Conservation (phyloP, 2,797 vertebrate genomes). For the Ambastaia sidthimunki region DNA sequence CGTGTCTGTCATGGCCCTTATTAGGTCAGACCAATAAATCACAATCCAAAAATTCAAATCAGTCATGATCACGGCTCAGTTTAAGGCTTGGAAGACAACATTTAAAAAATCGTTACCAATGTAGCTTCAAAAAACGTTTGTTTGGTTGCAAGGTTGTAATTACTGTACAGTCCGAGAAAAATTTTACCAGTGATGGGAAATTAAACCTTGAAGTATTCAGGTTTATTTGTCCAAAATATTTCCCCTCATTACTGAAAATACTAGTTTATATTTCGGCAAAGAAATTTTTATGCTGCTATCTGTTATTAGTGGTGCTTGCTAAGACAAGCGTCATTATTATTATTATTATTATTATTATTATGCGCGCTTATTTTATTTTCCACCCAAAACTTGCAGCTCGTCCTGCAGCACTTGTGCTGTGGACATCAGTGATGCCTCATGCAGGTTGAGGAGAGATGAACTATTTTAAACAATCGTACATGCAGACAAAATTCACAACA, state of each 20-base stretch:
- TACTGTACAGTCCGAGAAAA: background rate
- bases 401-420: background rate
- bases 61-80: background rate
- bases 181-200: background rate
- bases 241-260: constrained; percentile 6
- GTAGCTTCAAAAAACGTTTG: background rate
- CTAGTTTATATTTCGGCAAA: background rate
- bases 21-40: constrained; percentile 1
- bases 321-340: background rate
- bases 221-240: constrained; percentile 4
- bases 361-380: background rate
- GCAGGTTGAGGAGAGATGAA: background rate
- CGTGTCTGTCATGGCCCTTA: background rate
- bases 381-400: background rate
- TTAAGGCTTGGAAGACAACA: background rate
- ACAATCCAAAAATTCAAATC: background rate
- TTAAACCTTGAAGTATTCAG: background rate
- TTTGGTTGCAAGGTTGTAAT: constrained; percentile 1
- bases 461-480: background rate
- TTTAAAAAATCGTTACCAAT: background rate
- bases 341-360: background rate
- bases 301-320: constrained; percentile 11
- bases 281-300: background rate
- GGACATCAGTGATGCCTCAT: background rate
- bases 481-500: background rate